Evolutionary conservation across 2,888 invertebrate genomes (phyloP), one percentile per base, ranked within the genome.

Genomic region (Cephus sareptanus): DNA sequence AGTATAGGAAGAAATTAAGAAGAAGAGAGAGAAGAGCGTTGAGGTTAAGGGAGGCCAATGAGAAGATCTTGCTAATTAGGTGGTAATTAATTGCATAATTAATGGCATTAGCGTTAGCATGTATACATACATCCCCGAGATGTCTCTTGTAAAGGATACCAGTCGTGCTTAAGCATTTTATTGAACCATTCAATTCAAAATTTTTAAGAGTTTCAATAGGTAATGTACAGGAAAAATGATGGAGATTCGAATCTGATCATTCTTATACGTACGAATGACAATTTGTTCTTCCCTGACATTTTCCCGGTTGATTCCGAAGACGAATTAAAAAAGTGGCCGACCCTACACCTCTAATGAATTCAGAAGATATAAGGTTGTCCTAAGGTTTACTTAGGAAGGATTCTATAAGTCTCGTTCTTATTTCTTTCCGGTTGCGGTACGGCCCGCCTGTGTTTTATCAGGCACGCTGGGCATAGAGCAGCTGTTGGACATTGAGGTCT

Each of bases 21-120:
- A 23, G 23, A 56, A 1, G 68, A 71, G 34, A 37, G 31, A 23
- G 68, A 30, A 33, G 15, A 71, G 9, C 73, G 76, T 68, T 74
- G 70, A 23, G 73, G 71, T 34, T 40, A 68, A 73, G 79, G 77
- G 79, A 74, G 77, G 79, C 80, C 77, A 71, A 79, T 81, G 83
- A 77, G 81, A 79, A 84, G 87, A 85, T 84, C 82, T 85, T 82
- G 86, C 83, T 88, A 89, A 90, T 90, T 89, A 88, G 88, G 84
- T 81, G 86, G 84, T 88, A 89, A 90, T 90, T 90, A 89, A 90
- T 90, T 88, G 87, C 85, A 85, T 86, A 87, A 87, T 89, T 88
- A 87, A 89, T 86, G 87, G 85, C 76, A 79, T 79, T 77, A 76
- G 80, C 81, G 80, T 82, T 56, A 56, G 23, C 56, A 56, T 23